These are phyloP conservation scores for Plemyria rubiginata DNA, from an alignment of 2,888 invertebrate species.

Conservation along the genomic window DNA sequence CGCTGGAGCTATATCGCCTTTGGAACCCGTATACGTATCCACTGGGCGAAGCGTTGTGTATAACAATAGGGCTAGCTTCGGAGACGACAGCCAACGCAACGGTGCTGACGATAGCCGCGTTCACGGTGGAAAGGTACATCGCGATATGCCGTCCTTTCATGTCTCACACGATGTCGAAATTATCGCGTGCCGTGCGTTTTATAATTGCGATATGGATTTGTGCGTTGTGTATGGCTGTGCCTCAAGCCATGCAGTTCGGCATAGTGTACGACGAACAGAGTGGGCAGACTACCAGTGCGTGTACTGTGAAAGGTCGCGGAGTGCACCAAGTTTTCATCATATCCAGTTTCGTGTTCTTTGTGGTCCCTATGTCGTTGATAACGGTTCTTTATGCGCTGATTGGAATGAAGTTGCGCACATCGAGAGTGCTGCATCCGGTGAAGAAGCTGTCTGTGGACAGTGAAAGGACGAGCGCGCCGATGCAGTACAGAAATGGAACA, in stretches of 20 bases:
- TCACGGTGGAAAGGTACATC: slow-evolving; percentile 94
- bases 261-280: slow-evolving; percentile 83
- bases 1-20: slow-evolving; percentile 90
- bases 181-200: slow-evolving; percentile 92
- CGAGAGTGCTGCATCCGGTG: slow-evolving; percentile 85
- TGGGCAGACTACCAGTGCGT: slow-evolving; percentile 78
- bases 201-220: slow-evolving; percentile 91
- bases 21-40: slow-evolving; percentile 91
- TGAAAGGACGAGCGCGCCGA: slow-evolving; percentile 62
- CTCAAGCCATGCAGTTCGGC: slow-evolving; percentile 93
- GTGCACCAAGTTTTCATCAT: slow-evolving; percentile 90
- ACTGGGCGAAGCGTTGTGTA: slow-evolving; percentile 91
- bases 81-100: slow-evolving; percentile 95
- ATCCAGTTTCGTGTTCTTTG: slow-evolving; percentile 93
- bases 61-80: slow-evolving; percentile 90
- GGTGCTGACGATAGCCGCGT: slow-evolving; percentile 94
- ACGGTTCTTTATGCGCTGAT: slow-evolving; percentile 92
- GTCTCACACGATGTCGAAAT: slow-evolving; percentile 92
- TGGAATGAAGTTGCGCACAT: slow-evolving; percentile 88
- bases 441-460: slow-evolving; percentile 83
- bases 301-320: slow-evolving; percentile 85
- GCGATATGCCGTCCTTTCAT: slow-evolving; percentile 94
- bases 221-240: slow-evolving; percentile 89
- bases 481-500: slow-evolving; percentile 83
- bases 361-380: slow-evolving; percentile 94